These are phyloP conservation scores for Talpa occidentalis DNA, from an alignment of 2,113 vertebrate genomes.

Conservation along the genomic window DNA sequence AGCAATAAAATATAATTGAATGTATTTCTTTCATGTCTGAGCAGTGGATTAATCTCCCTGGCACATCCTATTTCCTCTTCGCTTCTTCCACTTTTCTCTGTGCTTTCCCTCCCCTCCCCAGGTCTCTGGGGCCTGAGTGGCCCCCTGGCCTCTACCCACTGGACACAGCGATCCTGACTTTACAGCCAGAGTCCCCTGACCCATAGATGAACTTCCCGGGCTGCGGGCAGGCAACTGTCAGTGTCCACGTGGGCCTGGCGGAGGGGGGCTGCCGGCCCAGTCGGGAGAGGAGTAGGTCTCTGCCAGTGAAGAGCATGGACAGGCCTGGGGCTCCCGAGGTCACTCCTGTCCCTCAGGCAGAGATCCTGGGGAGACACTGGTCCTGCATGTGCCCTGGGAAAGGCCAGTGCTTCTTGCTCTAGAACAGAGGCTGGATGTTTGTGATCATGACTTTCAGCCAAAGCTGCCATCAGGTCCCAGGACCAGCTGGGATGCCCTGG, in stretches of 20 bases:
- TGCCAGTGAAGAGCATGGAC: accelerated
- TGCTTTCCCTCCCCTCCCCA: background rate
- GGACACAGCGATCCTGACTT: background rate
- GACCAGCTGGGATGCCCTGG: background rate
- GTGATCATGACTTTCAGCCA: background rate
- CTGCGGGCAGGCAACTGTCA: background rate
- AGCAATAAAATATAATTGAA: conserved; percentile 79
- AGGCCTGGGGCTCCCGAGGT: background rate
- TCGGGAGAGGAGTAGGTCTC: background rate
- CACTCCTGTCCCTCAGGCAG: background rate
- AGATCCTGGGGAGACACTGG: background rate
- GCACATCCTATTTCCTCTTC: conserved; percentile 14
- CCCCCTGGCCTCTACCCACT: too few species aligned
- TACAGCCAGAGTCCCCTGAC: accelerated
- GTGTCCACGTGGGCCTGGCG: accelerated
- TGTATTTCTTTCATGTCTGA: conserved; percentile 67
- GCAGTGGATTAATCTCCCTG: conserved; percentile 47
- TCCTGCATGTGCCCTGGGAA: too few species aligned
- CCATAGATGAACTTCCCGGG: background rate
- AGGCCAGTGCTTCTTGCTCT: background rate
- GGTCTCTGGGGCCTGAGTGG: conserved; percentile 17
- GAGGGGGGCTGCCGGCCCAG: background rate
- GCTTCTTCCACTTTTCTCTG: conserved; percentile 40
- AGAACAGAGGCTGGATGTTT: background rate
- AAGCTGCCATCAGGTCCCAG: background rate